Base-by-base conservation (phyloP, 1,140 invertebrate genomes). In the Charaxes varanes region DNA sequence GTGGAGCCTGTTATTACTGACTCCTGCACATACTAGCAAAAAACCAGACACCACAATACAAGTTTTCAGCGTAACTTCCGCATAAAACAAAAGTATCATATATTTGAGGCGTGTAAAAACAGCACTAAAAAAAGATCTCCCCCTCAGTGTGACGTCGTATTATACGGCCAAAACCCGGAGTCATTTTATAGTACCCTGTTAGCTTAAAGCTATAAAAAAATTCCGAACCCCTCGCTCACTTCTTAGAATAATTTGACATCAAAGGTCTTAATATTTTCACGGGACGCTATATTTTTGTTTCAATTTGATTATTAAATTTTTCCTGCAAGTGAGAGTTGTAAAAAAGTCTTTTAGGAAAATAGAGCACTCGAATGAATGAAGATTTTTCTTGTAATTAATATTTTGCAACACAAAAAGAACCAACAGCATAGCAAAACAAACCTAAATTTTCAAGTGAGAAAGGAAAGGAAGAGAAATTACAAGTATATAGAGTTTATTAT, bases 251-350 rank as follows among this genome's bases (percentile, higher is more conserved):
- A 53, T 41, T 47, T 41, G 47, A 51, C 47, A 47, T 51, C 53
- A 47, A 55, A 55, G 53, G 35, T 51, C 42, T 51, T 42, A 49
- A 54, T 54, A 54, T 49, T 49, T 54, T 45, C 37, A 38, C 22
- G 42, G 34, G 36, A 35, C 19, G 51, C 31, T 36, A 32, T 46
- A 38, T 53, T 48, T 53, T 48, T 48, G 32, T 41, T 41, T 47
- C 33, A 33, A 47, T 34, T 23, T 19, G 15, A 41, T 49, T 37
- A 53, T 53, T 47, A 53, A 53, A 53, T 49, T 49, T 44, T n/a
- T n/a, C n/a, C n/a, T n/a, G n/a, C n/a, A n/a, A n/a, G n/a, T n/a
- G n/a, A n/a, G n/a, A n/a, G n/a, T n/a, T n/a, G n/a, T n/a, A n/a
- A n/a, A n/a, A n/a, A n/a, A n/a, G n/a, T n/a, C n/a, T n/a, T n/a